Evolutionary conservation across 2,888 invertebrate species (phyloP).

Genomic region (Nebria salina): DNA sequence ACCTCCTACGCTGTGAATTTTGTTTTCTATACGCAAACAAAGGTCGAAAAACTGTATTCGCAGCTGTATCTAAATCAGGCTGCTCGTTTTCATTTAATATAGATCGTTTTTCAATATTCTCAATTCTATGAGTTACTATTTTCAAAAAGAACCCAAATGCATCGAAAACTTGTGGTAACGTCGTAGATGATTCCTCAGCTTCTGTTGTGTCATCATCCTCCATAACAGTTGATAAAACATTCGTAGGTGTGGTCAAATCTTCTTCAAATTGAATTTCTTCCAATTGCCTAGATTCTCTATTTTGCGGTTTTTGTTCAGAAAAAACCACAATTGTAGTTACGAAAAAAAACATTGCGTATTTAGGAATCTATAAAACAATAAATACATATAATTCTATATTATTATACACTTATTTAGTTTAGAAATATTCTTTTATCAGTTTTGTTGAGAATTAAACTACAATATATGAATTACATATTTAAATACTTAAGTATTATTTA

Average conservation of each 20-base stretch:
- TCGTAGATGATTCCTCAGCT: not conserved
- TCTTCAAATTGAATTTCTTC: not conserved
- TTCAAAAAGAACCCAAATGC: slow-evolving; percentile 10
- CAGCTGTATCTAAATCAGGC: slow-evolving; percentile 37
- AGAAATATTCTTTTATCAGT: no score
- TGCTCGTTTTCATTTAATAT: not conserved
- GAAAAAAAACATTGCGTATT: not conserved
- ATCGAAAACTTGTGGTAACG: not conserved
- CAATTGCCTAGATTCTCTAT: not conserved
- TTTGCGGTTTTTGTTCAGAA: not conserved
- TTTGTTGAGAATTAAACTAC: no score
- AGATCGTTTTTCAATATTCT: slow-evolving; percentile 21
- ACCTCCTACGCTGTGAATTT: slow-evolving; percentile 31
- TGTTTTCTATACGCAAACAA: slow-evolving; percentile 38
- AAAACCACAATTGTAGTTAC: not conserved
- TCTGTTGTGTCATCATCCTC: not conserved
- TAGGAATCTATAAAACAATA: not conserved
- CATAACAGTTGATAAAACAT: not conserved
- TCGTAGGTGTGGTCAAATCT: not conserved
- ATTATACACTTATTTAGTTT: not conserved
- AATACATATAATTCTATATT: not conserved
- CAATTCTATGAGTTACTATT: not conserved
- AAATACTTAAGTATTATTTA: no score
- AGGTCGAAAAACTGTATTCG: slow-evolving; percentile 38
- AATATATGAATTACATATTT: no score